Conservation (phyloP, 2,797 vertebrate genomes). For the Aldrovandia affinis region DNA sequence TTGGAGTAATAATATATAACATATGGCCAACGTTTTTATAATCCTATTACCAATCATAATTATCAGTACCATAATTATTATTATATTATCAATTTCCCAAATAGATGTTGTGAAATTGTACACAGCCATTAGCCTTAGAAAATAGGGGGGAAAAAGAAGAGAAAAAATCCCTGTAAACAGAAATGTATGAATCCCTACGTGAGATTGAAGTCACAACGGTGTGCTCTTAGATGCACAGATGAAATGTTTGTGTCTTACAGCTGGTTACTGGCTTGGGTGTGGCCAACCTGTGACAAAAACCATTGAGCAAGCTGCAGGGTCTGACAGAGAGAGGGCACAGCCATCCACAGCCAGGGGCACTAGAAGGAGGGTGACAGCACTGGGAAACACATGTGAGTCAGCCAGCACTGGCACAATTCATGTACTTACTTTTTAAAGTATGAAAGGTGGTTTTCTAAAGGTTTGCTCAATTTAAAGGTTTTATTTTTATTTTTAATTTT, state of each 20-base stretch:
- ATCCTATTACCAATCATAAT: no score
- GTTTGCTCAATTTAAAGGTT: slow-evolving; percentile 28
- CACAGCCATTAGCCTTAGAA: no score
- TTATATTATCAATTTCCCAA: slow-evolving; percentile 15
- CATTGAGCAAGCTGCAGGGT: slow-evolving; percentile 47
- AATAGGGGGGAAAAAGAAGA: no score
- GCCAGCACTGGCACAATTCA: not conserved
- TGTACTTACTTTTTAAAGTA: slow-evolving; percentile 25
- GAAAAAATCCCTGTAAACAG: no score
- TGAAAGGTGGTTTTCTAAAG: slow-evolving; percentile 22
- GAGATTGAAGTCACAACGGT: no score
- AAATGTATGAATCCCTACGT: no score
- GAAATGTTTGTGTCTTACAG: no score
- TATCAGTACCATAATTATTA: not conserved
- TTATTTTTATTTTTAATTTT: not conserved
- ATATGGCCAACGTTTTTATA: no score
- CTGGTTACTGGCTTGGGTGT: slow-evolving; percentile 37
- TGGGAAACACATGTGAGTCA: slow-evolving; percentile 36
- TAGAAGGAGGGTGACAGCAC: slow-evolving; percentile 30
- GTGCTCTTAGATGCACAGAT: no score
- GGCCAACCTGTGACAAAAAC: slow-evolving; percentile 38
- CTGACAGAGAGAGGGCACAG: slow-evolving; percentile 22
- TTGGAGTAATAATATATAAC: not conserved
- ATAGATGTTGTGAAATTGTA: slow-evolving; percentile 29
- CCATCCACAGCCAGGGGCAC: slow-evolving; percentile 51